Evolutionary conservation across 2,888 invertebrate genomes (phyloP).

Genomic region (Drosophila stalkeri): DNA sequence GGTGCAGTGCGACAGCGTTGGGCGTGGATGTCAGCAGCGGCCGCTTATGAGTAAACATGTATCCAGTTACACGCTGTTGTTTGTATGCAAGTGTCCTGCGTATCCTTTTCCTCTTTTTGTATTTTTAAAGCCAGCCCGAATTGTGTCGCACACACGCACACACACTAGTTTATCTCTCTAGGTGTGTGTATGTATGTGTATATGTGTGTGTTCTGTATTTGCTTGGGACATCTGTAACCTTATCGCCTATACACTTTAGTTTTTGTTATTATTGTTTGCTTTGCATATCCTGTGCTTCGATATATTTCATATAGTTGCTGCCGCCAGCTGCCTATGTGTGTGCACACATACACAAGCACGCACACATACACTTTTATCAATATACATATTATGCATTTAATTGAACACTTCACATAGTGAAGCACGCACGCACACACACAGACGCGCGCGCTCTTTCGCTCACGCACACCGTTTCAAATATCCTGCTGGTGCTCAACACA

Average conservation of each 20-base stretch:
- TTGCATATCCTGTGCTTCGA: constrained; percentile 57
- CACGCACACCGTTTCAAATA: constrained; percentile 49
- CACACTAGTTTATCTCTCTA: constrained; percentile 3
- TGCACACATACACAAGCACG: constrained; percentile 7
- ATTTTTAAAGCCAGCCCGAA: constrained; percentile 46
- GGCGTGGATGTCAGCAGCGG: constrained; percentile 51
- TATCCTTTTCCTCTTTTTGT: constrained; percentile 45
- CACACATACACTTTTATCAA: constrained; percentile 20
- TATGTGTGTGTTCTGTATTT: constrained; percentile 35
- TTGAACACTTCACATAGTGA: constrained; percentile 68
- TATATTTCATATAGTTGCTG: constrained; percentile 69
- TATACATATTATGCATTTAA: constrained; percentile 57
- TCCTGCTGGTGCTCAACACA: constrained; percentile 72
- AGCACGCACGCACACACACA: constrained; percentile 33
- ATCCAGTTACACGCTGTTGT: constrained; percentile 65
- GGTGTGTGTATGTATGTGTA: not conserved
- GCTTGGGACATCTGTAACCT: constrained; percentile 78
- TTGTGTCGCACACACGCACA: constrained; percentile 17
- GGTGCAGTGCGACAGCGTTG: constrained; percentile 57
- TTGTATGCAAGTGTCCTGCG: constrained; percentile 40
- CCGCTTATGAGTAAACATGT: constrained; percentile 72
- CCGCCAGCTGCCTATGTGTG: constrained; percentile 46
- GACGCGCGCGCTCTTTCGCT: constrained; percentile 11
- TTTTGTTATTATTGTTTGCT: constrained; percentile 42
- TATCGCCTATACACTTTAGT: constrained; percentile 68